A percentile compares a stretch with the other conserved stretches of the same genome.
Conservation (phyloP, 2,888 invertebrate genomes). For the Heliconius cydno region DNA sequence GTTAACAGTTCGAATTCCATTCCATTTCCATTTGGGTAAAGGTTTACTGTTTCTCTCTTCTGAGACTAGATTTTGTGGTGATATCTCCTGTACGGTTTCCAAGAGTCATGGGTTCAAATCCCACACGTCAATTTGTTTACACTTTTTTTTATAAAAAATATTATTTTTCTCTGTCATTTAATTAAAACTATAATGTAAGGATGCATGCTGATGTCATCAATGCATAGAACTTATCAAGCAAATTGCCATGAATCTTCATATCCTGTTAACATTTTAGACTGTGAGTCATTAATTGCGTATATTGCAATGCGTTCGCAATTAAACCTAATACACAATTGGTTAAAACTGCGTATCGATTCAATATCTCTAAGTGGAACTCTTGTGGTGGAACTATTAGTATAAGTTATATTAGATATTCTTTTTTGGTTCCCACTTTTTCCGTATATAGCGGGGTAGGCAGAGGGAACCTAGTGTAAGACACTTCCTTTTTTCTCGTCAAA, state of each 20-base stretch:
- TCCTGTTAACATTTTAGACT: conserved; percentile 21
- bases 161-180: too few species aligned
- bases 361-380: conserved; percentile 42
- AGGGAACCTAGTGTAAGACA: too few species aligned
- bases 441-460: too few species aligned
- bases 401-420: neutral
- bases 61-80: too few species aligned
- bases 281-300: conserved; percentile 32
- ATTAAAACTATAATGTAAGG: neutral
- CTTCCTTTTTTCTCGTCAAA: too few species aligned
- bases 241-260: conserved; percentile 26
- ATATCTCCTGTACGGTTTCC: neutral
- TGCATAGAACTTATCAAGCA: conserved; percentile 6
- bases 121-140: neutral
- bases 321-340: conserved; percentile 31
- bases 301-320: conserved; percentile 34
- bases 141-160: too few species aligned
- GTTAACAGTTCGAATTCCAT: too few species aligned
- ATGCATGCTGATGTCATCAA: conserved; percentile 10
- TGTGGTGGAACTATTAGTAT: conserved; percentile 2
- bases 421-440: neutral
- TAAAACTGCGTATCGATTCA: conserved; percentile 38
- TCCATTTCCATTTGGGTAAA: too few species aligned
- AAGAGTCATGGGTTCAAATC: neutral
- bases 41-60: neutral